These are phyloP conservation scores for Vanacampus margaritifer DNA, from an alignment of 2,113 vertebrate species.

Conservation along the genomic window DNA sequence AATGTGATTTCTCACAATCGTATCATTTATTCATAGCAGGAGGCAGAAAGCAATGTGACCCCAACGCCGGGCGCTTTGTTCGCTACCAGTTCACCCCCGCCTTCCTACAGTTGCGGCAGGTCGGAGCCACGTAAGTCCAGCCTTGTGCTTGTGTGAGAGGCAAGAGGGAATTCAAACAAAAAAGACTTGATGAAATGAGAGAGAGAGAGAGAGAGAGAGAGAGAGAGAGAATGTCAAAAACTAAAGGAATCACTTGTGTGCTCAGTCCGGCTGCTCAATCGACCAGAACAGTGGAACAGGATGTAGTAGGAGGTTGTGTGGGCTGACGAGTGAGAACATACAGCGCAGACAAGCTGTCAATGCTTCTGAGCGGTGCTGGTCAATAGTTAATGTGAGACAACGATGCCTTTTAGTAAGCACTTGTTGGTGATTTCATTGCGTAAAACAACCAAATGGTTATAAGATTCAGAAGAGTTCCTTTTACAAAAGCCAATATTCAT, in stretches of 20 bases:
- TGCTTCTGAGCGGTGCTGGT: constrained; percentile 2
- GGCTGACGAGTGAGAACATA: constrained; percentile 27
- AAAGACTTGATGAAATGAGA: background rate
- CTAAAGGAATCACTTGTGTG: background rate
- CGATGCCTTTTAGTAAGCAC: background rate
- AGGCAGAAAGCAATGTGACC: constrained; percentile 84
- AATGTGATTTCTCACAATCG: background rate
- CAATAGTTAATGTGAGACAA: background rate
- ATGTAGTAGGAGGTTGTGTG: constrained; percentile 44
- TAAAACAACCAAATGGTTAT: too few species aligned
- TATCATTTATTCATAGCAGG: constrained; percentile 62
- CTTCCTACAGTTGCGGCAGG: constrained; percentile 90
- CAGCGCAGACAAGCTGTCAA: constrained; percentile 33
- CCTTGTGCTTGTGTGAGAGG: background rate
- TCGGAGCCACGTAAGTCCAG: constrained; percentile 94
- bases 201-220: background rate
- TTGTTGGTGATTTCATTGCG: too few species aligned
- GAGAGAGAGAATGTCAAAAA: background rate
- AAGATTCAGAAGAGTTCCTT: too few species aligned
- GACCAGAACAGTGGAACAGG: constrained; percentile 12
- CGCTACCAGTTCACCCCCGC: constrained; percentile 97
- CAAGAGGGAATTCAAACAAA: background rate
- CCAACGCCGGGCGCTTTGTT: constrained; percentile 92
- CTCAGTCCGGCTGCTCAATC: constrained; percentile 7
- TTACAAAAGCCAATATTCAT: too few species aligned